Evolutionary conservation across 2,888 invertebrate species (phyloP), one percentile per base, ranked within the genome.

Genomic region (Harpalus rufipes): DNA sequence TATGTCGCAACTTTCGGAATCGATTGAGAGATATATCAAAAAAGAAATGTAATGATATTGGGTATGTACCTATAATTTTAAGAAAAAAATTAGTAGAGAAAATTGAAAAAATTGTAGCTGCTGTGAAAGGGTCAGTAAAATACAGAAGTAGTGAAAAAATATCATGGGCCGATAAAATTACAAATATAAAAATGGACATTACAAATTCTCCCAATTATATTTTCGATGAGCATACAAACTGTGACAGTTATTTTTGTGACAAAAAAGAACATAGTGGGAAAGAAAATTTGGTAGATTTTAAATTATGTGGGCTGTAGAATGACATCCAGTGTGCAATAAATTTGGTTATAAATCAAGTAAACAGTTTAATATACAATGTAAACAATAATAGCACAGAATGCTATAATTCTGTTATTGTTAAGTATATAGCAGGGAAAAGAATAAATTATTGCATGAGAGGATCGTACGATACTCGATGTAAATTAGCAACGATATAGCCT

Each of bases 211-310:
- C 32, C 32, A 32, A 32, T 32, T 41, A 72, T 25, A 32, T 72
- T 1, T 72, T 72, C 14, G 39, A n/a, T 10, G 32, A 72, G 10
- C 72, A 72, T 12, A 25, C 8, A 12, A 25, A 72, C n/a, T 72
- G 41, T 44, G 6, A 7, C 44, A 32, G 32, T 32, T 6, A 32
- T 32, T 32, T 32, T 32, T 32, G 32, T 32, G 25, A 72, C 25
- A 21, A 72, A 63, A 63, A 12, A 10, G 32, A 32, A 32, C 32
- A 18, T 18, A 21, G 3, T 92, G 92, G 41, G 21, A 14, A 32
- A 85, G 59, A 14, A 12, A 44, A 18, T 32, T 85, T 7, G 12
- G 7, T 32, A 25, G 51, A 85, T 81, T 65, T 85, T 25, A 12
- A n/a, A n/a, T n/a, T n/a, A n/a, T n/a, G n/a, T n/a, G n/a, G n/a